Evolutionary conservation across 2,113 vertebrate species (phyloP), one percentile per base, ranked within the genome.

Genomic region (Ariopsis seemanni): DNA sequence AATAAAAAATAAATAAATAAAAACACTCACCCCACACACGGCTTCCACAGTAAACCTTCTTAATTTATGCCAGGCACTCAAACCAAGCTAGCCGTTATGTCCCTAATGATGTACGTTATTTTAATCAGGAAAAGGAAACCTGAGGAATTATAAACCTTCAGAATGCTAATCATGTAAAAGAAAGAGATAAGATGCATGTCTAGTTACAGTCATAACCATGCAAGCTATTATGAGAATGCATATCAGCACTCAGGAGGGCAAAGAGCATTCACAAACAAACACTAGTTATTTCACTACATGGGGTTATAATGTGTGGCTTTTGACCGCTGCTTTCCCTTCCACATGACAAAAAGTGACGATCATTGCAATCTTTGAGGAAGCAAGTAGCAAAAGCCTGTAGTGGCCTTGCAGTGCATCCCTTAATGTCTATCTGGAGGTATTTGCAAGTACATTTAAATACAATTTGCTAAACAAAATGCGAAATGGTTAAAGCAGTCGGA

Each of bases 381-480:
- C 20, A 10, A 82, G 57, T 7, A 34, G 27, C 79, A 25, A 82
- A 82, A 62, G 79, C 25, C 25, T 22, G 55, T 58, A 4, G 53
- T 81, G 78, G n/a, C 78, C 27, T 10, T 58, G 53, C 18, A 22
- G 55, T 58, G 14, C 77, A 58, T 27, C 27, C 25, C 53, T 9
- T 30, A 42, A 10, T 55, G 52, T 48, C 83, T 86, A 22, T 80
- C 34, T 89, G 69, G 27, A 82, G 67, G 55, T 10, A 91, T 93
- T 92, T 94, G 92, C 92, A 93, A 92, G 55, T 87, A 81, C 80
- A 75, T 78, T 80, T 71, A 79, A 77, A 88, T 88, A 55, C 53
- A 60, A 93, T 94, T 95, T 95, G 95, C 91, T 84, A 94, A 91
- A 85, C 93, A 94, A 95, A 95, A 82, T 67, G 8, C 30, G 77